Base-by-base conservation (phyloP, 2,113 vertebrate species). In the Brachyistius frenatus region DNA sequence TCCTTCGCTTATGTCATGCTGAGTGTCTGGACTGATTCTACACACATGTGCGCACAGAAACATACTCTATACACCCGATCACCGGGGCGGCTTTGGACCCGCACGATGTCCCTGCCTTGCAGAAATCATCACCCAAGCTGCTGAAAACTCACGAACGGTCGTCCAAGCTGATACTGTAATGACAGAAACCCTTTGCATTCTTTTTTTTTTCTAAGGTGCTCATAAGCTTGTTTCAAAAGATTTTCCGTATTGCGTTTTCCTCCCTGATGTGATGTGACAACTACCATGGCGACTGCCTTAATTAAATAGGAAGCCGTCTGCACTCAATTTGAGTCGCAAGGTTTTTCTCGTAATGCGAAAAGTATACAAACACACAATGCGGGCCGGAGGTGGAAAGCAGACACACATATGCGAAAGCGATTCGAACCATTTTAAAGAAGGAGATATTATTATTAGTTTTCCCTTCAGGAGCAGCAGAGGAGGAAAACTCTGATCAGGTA, bases 401-500 rank as follows among this genome's bases (percentile, higher is more conserved):
- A 88, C 70, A 30, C 55, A 72, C 88, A 92, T 53, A 88, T 92
- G 89, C 85, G 62, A 85, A 90, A 91, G 73, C 2, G 4, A 84
- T 77, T 67, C 2, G 0, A 76, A 49, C 5, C 5, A 49, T 61
- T 75, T 74, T 69, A 62, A 23, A 69, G 54, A 50, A n/a, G 15
- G 7, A 65, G 58, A 46, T 60, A 68, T 84, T 72, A 68, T 66
- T 68, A 46, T 39, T 63, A 52, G 79, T 66, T 78, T 81, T 80
- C 57, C 71, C 35, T 44, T 76, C 31, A 72, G 65, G 53, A 82
- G 58, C 56, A 11, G 39, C 44, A 0, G 15, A 80, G 62, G 41
- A 81, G 76, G 86, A 86, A 91, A 90, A 89, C 74, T 86, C 60
- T 73, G 86, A 93, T 92, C 89, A 72, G 74, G 84, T 84, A 86